Evolutionary conservation across 2,888 invertebrate species (phyloP).

Genomic region (Pyrrhia umbra): DNA sequence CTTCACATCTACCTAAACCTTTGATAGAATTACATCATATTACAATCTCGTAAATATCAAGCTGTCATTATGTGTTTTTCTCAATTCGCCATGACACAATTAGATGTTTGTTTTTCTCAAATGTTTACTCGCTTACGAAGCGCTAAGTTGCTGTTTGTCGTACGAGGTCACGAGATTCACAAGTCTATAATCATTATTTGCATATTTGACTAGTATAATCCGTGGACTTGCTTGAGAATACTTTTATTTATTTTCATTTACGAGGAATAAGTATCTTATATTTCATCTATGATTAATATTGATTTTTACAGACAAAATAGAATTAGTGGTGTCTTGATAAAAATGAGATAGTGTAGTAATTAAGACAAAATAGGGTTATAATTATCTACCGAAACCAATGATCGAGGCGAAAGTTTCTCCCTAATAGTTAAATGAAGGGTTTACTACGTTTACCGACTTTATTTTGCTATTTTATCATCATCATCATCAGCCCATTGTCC

Average conservation of each 20-base stretch:
- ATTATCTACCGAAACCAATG: no score
- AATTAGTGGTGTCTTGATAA: no score
- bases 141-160: conserved; percentile 25
- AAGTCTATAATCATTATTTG: conserved; percentile 36
- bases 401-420: no score
- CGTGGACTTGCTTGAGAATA: conserved; percentile 4
- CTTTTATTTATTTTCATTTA: neutral
- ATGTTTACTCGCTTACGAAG: conserved; percentile 52
- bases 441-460: no score
- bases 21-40: conserved; percentile 32
- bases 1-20: neutral
- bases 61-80: conserved; percentile 51
- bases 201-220: neutral
- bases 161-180: conserved; percentile 25
- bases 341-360: no score
- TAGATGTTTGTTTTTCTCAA: conserved; percentile 54
- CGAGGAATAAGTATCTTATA: no score
- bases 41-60: conserved; percentile 34
- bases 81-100: conserved; percentile 57
- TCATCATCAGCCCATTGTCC: no score
- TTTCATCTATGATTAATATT: no score
- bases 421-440: no score
- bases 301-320: no score
- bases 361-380: no score
- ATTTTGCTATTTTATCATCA: no score